Percentiles rank a stretch among this genome's conserved stretches.
Conservation (phyloP, 2,797 vertebrate species). For the Girardinus metallicus region DNA sequence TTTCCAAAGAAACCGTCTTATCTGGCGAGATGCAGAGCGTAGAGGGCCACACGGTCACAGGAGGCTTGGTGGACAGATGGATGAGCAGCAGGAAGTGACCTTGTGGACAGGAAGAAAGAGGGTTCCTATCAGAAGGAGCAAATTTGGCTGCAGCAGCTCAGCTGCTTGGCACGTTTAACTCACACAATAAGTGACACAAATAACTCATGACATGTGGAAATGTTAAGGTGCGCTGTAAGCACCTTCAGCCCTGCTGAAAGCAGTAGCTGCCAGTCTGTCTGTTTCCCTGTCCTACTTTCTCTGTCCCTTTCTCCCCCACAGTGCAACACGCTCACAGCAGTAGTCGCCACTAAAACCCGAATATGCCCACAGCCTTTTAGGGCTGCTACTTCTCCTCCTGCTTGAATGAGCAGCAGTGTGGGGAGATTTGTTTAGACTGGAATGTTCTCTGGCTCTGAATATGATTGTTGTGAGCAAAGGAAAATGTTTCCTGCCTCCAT, state of each 20-base stretch:
- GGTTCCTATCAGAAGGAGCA: constrained; percentile 58
- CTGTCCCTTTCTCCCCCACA: constrained; percentile 25
- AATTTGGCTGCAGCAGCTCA: constrained; percentile 27
- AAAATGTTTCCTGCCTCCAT: constrained; percentile 60
- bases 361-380: constrained; percentile 66
- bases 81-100: constrained; percentile 83
- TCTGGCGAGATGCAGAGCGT: constrained; percentile 69
- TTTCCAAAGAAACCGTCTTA: constrained; percentile 76
- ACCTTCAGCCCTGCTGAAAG: constrained; percentile 69
- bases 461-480: constrained; percentile 53
- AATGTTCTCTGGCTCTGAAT: constrained; percentile 46
- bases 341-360: constrained; percentile 59
- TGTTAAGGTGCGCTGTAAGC: constrained; percentile 72
- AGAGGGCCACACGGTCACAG: constrained; percentile 70
- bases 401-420: constrained; percentile 64
- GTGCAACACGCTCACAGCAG: constrained; percentile 37
- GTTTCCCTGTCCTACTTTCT: constrained; percentile 70
- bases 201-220: constrained; percentile 72
- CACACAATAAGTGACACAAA: constrained; percentile 71
- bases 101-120: constrained; percentile 81
- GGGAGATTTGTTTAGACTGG: constrained; percentile 68
- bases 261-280: constrained; percentile 48
- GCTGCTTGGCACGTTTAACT: constrained; percentile 27
- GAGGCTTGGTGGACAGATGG: constrained; percentile 87
- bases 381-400: constrained; percentile 54